Percentiles rank a stretch among this genome's conserved stretches.
Conservation (phyloP, 2,888 invertebrate genomes). For the Amitus sp. region DNA sequence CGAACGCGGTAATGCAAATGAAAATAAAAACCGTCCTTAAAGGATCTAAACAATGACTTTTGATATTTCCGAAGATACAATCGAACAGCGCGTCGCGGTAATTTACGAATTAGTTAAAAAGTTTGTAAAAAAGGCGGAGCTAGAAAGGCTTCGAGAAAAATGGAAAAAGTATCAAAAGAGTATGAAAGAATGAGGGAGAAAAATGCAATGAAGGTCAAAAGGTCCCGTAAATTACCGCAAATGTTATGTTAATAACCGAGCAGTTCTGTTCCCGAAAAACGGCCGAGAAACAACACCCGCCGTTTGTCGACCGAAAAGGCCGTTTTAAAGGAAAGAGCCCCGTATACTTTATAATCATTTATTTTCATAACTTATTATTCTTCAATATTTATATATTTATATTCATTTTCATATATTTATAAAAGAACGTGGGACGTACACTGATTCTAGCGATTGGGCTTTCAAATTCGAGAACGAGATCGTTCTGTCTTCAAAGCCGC, state of each 20-base stretch:
- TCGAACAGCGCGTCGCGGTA: neutral
- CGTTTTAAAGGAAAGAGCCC: constrained; percentile 47
- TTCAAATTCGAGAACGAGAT: constrained; percentile 35
- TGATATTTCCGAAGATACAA: neutral
- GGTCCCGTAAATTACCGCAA: neutral
- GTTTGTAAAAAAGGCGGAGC: no score
- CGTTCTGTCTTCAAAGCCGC: constrained; percentile 43
- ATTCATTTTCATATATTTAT: constrained; percentile 48
- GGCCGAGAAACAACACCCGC: constrained; percentile 9
- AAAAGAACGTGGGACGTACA: constrained; percentile 58
- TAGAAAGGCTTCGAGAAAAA: neutral
- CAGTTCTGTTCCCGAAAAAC: constrained; percentile 40
- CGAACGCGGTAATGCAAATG: neutral
- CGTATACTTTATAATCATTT: constrained; percentile 56
- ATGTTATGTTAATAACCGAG: neutral
- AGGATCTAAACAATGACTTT: neutral
- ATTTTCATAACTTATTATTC: constrained; percentile 50
- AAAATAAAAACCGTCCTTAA: neutral
- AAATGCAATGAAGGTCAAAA: neutral
- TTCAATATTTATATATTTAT: constrained; percentile 38
- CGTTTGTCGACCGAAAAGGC: neutral
- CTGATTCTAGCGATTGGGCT: constrained; percentile 49
- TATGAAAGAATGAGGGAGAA: neutral
- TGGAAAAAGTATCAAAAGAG: neutral
- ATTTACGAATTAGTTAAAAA: neutral